Base-by-base conservation (phyloP, 92 coral and sea anemone species). In the Epizoanthus illoricatus region DNA sequence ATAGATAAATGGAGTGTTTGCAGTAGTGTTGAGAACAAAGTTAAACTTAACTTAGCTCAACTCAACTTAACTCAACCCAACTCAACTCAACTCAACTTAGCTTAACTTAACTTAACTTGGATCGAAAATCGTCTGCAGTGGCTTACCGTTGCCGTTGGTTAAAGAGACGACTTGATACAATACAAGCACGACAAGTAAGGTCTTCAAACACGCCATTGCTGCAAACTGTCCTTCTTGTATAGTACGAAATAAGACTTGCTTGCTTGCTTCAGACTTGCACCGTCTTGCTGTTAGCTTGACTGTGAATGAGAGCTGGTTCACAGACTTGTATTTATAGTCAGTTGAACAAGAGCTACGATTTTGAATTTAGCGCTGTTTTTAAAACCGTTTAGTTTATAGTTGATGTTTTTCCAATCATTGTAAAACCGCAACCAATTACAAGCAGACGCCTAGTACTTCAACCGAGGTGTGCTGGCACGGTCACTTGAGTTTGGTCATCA, bases 181-280 rank as follows among this genome's bases (percentile, higher is more conserved):
- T 24, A 60, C 65, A 7, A 60, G 21, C 19, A 60, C 65, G 23
- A 60, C 23, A 3, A 60, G 65, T 60, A 60, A 17, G 8, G 65
- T 18, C 65, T 61, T 61, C 65, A 61, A 61, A 61, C 65, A 61
- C 24, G 65, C 65, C 65, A 61, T 61, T 61, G 65, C 24, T 52
- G 15, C 56, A 52, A 55, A 20, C 28, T 61, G 65, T 16, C 5
- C 21, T 61, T 18, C n/a, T n/a, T 4, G 19, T 16, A 59, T 18
- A 61, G 9, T 61, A 18, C 0, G 23, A n/a, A 61, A 20, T 61
- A 5, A 2, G 65, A 18, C 24, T 61, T 18, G 20, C 24, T 18
- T 9, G 10, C 16, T 16, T 5, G 65, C 24, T 18, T 61, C n/a
- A 18, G 24, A 18, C 24, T 61, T 18, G 64, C 8, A 20, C 65